Evolutionary conservation across 1,140 invertebrate species (phyloP), one percentile per base, ranked within the genome.

Genomic region (Drosophila sproati): DNA sequence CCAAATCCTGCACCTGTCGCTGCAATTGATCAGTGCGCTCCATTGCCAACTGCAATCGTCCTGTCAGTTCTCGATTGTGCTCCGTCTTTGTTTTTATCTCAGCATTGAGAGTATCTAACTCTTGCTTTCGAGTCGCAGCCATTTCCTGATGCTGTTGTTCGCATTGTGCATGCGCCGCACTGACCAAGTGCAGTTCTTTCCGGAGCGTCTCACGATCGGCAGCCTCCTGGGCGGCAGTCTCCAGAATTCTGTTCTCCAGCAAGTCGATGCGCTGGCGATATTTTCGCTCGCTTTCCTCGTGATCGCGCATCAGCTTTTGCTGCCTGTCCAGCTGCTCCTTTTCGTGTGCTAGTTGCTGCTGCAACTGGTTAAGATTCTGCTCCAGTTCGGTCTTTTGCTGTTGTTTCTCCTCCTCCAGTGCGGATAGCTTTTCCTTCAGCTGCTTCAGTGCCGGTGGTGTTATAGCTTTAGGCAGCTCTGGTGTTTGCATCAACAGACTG

Each of bases 401-500:
- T 91, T 89, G 57, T 5, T 79, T 81, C n/a, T 91, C 82, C 8
- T 41, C 47, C 39, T 91, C 76, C 10, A 90, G 43, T 0, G 35
- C 39, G 4, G 41, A 31, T 0, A 91, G 45, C 35, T 87, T 77
- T 5, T 77, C 41, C 4, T 63, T 69, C 8, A 89, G 6, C 20
- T 82, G 66, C 0, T 77, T 61, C 2, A 81, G 57, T 47, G 80
- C 80, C 0, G 80, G 63, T 1, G 83, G 66, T 0, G 67, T 67
- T 5, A 41, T 20, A 0, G 85, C 50, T 10, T 72, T 74, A 7
- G 85, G 82, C 61, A 88, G 28, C 10, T 82, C 87, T 0, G 87
- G 87, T 7, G 93, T 92, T 31, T 94, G 79, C 73, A 80, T 62
- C 3, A 91, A 10, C 35, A 91, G 5, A 28, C 82, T 74, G 88